Percentiles rank a stretch among this genome's conserved stretches.
phyloP scores from a whole-genome alignment of 2,797 vertebrate genomes.

The Tamandua tetradactyla region DNA sequence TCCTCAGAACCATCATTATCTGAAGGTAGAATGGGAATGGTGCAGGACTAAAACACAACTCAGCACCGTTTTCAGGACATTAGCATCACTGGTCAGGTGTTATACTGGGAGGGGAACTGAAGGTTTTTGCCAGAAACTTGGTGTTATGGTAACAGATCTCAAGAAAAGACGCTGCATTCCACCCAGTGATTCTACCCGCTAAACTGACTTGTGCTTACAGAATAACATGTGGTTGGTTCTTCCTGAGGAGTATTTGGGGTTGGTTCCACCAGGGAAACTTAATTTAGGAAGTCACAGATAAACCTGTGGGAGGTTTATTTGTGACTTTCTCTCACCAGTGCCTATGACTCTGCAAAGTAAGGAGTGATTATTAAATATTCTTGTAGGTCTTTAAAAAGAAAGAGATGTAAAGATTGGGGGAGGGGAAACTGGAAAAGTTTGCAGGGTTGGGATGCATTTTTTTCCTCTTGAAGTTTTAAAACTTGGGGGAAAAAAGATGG shows the following conservation, averaged over 20 bases:
- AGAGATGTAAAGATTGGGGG: not conserved
- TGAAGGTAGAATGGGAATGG: not conserved
- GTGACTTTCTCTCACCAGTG: not conserved
- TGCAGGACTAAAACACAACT: not conserved
- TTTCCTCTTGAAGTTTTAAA: not conserved
- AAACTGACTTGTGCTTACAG: not conserved
- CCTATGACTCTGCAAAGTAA: not conserved
- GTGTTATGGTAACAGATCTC: not conserved
- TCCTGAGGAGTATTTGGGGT: not conserved
- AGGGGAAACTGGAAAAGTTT: not conserved
- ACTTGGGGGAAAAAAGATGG: not conserved
- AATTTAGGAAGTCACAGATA: not conserved
- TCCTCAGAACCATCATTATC: not conserved
- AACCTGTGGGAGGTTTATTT: not conserved
- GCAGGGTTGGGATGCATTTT: no score
- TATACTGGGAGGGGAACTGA: constrained; percentile 23
- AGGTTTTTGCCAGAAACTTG: not conserved
- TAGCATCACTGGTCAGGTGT: not conserved
- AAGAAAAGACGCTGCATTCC: not conserved
- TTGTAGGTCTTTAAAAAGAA: not conserved
- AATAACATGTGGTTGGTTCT: not conserved
- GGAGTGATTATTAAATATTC: not conserved
- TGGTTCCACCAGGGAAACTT: not conserved
- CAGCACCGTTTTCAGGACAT: not conserved
- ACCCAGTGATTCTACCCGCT: not conserved